Evolutionary conservation across 2,888 invertebrate genomes (phyloP), one percentile per base, ranked within the genome.

Genomic region (Sphaeridia pumilis): DNA sequence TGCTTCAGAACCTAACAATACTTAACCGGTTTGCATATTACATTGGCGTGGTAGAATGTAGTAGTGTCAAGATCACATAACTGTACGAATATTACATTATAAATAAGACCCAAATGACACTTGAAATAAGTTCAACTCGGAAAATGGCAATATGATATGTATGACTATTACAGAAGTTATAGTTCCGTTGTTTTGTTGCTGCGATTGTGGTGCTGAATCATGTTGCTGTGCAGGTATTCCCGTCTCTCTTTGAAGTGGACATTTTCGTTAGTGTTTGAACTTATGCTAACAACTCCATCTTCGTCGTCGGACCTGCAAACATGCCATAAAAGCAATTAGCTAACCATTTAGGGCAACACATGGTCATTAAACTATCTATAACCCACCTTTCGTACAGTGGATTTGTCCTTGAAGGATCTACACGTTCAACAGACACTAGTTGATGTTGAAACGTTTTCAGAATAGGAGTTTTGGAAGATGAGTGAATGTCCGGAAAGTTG

Each of bases 161-260:
- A 47, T 52, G 52, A 52, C 52, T 52, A 52, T 41, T 43, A 20
- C 46, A 41, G 43, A 41, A 7, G 38, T 46, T 34, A 52, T 24
- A 52, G 47, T 52, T 52, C 52, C 3, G 52, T 52, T 20, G 52
- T 52, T 47, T 46, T 52, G 34, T 52, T 52, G 50, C 42, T 41
- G 42, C n/a, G n/a, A n/a, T n/a, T n/a, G 12, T 38, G 12, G 38
- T 38, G 38, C 5, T 38, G 20, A 17, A 45, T 27, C 31, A 36
- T 45, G 27, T 51, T 14, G 17, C 17, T 51, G n/a, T 51, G 51
- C 10, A 25, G n/a, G 35, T 52, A 87, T 70, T 87, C 87, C 68
- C 85, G 80, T 68, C 86, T 85, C 64, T 87, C 87, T 65, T 77
- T 72, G 70, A 89, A 89, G 57, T 84, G 84, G 26, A 89, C 89